These are phyloP conservation scores for Poecilia gillii DNA, from an alignment of 2,797 vertebrate species.

Conservation along the genomic window DNA sequence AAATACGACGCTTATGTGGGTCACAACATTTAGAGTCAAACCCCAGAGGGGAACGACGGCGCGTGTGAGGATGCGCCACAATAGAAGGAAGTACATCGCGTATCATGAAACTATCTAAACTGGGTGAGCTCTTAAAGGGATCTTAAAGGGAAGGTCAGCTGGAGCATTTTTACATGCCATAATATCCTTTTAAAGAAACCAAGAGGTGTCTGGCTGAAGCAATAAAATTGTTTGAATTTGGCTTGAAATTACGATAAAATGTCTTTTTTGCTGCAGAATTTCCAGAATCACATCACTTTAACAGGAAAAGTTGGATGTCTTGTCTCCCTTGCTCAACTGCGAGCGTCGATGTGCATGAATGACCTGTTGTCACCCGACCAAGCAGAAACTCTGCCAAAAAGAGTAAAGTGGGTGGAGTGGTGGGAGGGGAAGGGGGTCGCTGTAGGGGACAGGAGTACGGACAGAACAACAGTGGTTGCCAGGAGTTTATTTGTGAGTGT, in stretches of 20 bases:
- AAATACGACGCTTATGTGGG: constrained; percentile 22
- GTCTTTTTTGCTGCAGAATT: background rate
- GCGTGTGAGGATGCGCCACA: constrained; percentile 47
- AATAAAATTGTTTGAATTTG: background rate
- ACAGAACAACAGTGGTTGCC: constrained; percentile 65
- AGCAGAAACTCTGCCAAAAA: constrained; percentile 54
- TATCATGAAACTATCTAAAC: constrained; percentile 30
- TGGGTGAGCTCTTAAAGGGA: constrained; percentile 24
- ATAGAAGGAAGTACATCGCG: constrained; percentile 57
- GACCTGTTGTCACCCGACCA: constrained; percentile 61
- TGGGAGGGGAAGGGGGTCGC: constrained; percentile 27
- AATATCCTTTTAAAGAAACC: background rate
- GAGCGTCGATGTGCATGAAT: constrained; percentile 16
- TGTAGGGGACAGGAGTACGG: constrained; percentile 41
- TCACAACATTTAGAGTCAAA: constrained; percentile 26
- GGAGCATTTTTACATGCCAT: constrained; percentile 14
- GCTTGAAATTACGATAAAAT: background rate
- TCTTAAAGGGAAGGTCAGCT: constrained; percentile 36
- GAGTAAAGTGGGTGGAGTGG: constrained; percentile 26
- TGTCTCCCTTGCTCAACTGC: constrained; percentile 41
- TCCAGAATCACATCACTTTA: constrained; percentile 27
- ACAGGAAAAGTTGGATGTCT: constrained; percentile 47
- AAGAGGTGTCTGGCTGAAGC: background rate
- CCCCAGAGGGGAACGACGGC: constrained; percentile 17
- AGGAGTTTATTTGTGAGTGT: constrained; percentile 40